Percentiles rank a stretch among this genome's conserved stretches.
These are phyloP conservation scores for Garrulus glandarius DNA, from an alignment of 2,797 vertebrate species.

Conservation along the genomic window DNA sequence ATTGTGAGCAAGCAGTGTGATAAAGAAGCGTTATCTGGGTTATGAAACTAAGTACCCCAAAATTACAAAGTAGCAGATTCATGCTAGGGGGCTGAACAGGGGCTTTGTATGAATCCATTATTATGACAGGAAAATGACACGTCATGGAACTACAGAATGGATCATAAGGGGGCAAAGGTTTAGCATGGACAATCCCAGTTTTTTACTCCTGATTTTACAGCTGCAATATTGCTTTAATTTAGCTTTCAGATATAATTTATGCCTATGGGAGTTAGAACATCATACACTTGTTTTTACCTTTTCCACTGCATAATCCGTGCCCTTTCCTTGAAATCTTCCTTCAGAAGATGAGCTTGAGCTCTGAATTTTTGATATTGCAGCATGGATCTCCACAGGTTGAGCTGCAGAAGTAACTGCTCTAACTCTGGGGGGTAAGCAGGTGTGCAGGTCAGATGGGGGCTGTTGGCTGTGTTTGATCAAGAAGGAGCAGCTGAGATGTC, in stretches of 20 bases:
- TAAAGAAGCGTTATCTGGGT: not conserved
- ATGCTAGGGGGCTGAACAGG: not conserved
- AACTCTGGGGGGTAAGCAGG: not conserved
- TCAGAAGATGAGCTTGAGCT: not conserved
- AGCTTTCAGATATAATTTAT: not conserved
- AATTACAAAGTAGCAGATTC: not conserved
- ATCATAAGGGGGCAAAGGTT: rapidly evolving
- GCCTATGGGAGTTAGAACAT: not conserved
- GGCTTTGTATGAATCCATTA: not conserved
- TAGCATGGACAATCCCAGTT: not conserved
- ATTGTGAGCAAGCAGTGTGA: not conserved
- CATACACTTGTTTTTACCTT: not conserved
- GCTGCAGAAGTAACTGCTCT: not conserved
- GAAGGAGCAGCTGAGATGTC: not conserved
- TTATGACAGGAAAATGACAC: rapidly evolving
- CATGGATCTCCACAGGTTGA: not conserved
- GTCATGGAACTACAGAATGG: not conserved
- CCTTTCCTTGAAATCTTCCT: not conserved
- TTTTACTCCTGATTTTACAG: not conserved
- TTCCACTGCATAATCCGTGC: not conserved
- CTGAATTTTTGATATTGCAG: not conserved
- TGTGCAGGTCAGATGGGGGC: not conserved
- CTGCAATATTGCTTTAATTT: not conserved
- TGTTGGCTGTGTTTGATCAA: rapidly evolving
- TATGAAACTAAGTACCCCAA: not conserved